Conservation (phyloP, 2,113 vertebrate species). For the Hemicordylus capensis region DNA sequence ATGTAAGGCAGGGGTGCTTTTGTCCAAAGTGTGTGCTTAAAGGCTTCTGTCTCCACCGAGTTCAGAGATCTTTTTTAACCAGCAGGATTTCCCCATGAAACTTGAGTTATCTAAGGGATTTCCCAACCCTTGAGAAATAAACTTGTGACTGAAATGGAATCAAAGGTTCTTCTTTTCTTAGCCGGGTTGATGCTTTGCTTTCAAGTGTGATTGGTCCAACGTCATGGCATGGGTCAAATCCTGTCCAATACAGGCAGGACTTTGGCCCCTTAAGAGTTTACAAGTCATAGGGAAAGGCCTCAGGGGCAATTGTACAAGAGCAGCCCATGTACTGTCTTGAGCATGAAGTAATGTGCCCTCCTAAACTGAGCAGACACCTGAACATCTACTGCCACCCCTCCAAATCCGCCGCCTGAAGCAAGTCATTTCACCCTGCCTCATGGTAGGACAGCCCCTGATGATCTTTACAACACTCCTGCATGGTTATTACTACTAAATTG, state of each 20-base stretch:
- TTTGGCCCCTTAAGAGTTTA: background rate
- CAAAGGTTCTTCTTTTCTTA: background rate
- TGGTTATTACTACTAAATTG: no score
- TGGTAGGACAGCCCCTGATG: no score
- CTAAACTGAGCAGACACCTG: no score
- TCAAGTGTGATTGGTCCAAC: background rate
- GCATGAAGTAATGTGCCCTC: background rate
- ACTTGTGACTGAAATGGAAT: background rate
- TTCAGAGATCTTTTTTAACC: background rate
- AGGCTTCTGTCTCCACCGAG: background rate
- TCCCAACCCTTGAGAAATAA: background rate
- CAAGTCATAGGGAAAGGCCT: background rate
- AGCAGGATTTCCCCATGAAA: background rate
- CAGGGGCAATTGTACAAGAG: background rate
- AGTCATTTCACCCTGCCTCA: no score
- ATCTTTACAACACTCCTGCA: no score
- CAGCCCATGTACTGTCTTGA: background rate
- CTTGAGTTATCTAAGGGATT: background rate
- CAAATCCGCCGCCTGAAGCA: no score
- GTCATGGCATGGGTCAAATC: no score
- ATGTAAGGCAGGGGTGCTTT: background rate
- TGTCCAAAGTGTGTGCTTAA: background rate
- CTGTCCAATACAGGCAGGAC: background rate
- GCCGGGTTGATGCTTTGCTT: background rate
- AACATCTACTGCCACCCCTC: no score